Evolutionary conservation across 2,113 vertebrate species (phyloP), one percentile per base, ranked within the genome.

Genomic region (Sander lucioperca): DNA sequence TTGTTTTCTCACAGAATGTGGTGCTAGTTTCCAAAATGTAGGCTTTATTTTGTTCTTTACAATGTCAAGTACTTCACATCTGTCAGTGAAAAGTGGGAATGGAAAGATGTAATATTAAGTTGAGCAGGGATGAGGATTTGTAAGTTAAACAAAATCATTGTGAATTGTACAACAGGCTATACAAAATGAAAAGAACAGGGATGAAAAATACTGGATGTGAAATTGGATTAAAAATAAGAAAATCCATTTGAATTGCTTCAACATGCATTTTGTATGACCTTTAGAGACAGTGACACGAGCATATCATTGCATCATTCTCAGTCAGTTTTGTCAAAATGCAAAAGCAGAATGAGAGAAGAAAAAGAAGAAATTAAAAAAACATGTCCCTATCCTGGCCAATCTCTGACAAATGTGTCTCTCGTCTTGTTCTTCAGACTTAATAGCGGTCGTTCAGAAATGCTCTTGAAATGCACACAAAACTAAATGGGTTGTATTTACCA

Each of bases 391-490:
- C 96, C 96, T 3, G 95, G 92, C 94, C 95, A 96, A 7, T 95
- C 95, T 81, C 94, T 95, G 78, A 95, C 91, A 95, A 95, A 96
- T 57, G 95, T 96, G 90, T 96, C 95, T 79, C 94, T 93, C 61
- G 91, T 85, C 81, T 94, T 94, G 80, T 95, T 95, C 86, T 93
- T 95, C 67, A 96, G 92, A n/a, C 94, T 43, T 91, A 6, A 0
- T 90, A 93, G 77, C 95, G 95, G 75, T 91, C 21, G 5, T 43
- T 43, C 61, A 27, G 33, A 43, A 63, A 47, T 25, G 3, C 3
- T 48, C n/a, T 48, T 5, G 18, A 61, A 8, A 77, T 27, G 23
- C 13, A 68, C 54, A 57, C 45, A 79, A 66, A 56, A 43, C 27
- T 53, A 74, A 47, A 73, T 21, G 1, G 2, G 14, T 63, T 13